Percentiles rank a stretch among this genome's conserved stretches.
Evolutionary conservation across 1,140 invertebrate genomes (phyloP).

Genomic region (Brachionus paranguensis): DNA sequence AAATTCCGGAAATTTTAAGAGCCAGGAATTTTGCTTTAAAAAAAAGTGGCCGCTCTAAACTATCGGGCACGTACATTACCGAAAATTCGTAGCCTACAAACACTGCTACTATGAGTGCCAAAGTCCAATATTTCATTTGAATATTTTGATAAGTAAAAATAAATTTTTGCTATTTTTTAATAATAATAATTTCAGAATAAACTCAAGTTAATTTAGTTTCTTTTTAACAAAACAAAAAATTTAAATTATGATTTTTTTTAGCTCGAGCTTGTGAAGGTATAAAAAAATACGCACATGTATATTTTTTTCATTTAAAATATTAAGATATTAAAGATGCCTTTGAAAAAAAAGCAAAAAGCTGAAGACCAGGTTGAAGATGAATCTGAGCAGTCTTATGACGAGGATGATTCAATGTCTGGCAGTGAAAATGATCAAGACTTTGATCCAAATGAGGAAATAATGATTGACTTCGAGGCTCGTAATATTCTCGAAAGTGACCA

Average conservation of each 20-base stretch:
- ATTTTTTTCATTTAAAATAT: not conserved
- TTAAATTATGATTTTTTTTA: not conserved
- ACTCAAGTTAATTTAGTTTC: not conserved
- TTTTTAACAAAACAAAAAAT: not conserved
- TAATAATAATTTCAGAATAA: not conserved
- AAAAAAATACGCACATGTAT: conserved; percentile 8
- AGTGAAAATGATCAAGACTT: not conserved
- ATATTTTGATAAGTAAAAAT: not conserved
- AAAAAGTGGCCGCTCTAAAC: not conserved
- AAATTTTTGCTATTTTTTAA: not conserved
- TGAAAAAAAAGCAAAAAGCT: conserved; percentile 2
- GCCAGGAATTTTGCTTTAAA: not conserved
- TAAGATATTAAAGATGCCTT: not conserved
- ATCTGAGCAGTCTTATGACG: not conserved
- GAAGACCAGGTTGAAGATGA: not conserved
- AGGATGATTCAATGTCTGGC: not conserved
- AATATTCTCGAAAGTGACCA: not conserved
- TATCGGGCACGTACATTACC: not conserved
- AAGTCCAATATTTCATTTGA: not conserved
- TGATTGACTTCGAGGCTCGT: conserved; percentile 19
- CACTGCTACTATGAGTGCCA: not conserved
- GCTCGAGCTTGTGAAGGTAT: not conserved
- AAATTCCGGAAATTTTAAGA: not conserved
- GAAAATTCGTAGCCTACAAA: not conserved
- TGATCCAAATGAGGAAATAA: conserved; percentile 3